phyloP scores from a whole-genome alignment of 2,113 vertebrate species.

The Petaurus breviceps region DNA sequence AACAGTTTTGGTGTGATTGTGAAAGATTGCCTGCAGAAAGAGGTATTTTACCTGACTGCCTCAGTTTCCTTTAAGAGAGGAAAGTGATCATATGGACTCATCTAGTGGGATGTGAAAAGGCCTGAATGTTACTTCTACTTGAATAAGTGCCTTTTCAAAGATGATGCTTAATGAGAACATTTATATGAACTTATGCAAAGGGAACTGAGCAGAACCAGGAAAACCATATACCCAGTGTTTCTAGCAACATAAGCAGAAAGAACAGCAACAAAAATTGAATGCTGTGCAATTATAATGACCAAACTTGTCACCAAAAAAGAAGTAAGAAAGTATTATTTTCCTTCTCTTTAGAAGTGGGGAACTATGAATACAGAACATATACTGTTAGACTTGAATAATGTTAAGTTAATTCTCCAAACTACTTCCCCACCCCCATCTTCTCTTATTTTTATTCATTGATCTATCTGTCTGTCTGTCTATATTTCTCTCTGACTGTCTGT shows the following conservation, averaged over 20 bases:
- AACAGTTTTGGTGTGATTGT: background rate
- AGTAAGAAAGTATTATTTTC: background rate
- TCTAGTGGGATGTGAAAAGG: too few species aligned
- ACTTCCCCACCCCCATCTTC: background rate
- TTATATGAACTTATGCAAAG: background rate
- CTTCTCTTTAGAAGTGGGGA: background rate
- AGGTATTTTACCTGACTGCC: background rate
- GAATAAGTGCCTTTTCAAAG: background rate
- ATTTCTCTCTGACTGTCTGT: background rate
- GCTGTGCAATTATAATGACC: too few species aligned
- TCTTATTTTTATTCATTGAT: background rate
- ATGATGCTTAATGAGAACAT: background rate
- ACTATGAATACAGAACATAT: background rate
- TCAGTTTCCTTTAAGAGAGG: background rate
- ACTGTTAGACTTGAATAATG: background rate
- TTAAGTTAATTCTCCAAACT: background rate
- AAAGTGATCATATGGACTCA: background rate
- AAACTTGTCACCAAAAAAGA: background rate
- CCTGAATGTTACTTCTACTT: background rate
- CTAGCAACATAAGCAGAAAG: background rate
- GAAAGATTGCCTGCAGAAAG: background rate
- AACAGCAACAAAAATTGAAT: background rate
- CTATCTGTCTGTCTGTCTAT: background rate
- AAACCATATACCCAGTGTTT: background rate
- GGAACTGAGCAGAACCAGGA: background rate